Percentiles rank a stretch among this genome's conserved stretches.
Conservation (phyloP, 2,797 vertebrate genomes). For the Tenualosa thibaudeaui region DNA sequence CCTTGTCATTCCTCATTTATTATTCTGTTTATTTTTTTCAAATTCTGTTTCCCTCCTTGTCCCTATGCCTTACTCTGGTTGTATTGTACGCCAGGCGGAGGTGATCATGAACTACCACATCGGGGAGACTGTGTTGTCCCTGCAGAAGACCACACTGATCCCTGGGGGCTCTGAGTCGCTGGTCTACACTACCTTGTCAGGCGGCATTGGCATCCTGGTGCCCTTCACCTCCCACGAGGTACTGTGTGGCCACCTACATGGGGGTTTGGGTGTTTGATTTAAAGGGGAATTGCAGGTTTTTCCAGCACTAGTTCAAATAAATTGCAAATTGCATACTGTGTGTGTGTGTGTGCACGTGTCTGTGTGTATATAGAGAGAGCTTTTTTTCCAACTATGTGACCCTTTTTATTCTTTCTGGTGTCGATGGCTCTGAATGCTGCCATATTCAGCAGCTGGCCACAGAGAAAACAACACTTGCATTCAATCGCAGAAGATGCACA, state of each 20-base stretch:
- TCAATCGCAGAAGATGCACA: no score
- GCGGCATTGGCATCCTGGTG: constrained; percentile 95
- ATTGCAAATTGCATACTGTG: no score
- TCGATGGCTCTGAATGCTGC: no score
- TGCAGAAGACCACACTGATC: constrained; percentile 97
- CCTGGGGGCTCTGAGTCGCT: constrained; percentile 96
- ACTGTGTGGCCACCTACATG: not conserved
- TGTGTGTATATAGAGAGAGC: no score
- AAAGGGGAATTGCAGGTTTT: no score
- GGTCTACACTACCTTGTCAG: constrained; percentile 95
- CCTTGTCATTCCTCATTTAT: not conserved
- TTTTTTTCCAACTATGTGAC: no score
- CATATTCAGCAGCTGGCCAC: no score
- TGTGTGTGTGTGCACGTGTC: no score
- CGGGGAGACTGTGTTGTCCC: constrained; percentile 91
- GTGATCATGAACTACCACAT: constrained; percentile 96
- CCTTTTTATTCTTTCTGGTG: no score
- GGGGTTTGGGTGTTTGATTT: not conserved
- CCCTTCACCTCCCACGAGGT: constrained; percentile 99
- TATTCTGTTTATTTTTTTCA: not conserved
- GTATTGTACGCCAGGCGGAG: constrained; percentile 81
- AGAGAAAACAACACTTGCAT: no score
- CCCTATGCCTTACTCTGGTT: no score
- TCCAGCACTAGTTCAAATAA: no score
- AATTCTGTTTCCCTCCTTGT: not conserved